Base-by-base conservation (phyloP, 2,797 vertebrate genomes). In the Etheostoma nigrum region DNA sequence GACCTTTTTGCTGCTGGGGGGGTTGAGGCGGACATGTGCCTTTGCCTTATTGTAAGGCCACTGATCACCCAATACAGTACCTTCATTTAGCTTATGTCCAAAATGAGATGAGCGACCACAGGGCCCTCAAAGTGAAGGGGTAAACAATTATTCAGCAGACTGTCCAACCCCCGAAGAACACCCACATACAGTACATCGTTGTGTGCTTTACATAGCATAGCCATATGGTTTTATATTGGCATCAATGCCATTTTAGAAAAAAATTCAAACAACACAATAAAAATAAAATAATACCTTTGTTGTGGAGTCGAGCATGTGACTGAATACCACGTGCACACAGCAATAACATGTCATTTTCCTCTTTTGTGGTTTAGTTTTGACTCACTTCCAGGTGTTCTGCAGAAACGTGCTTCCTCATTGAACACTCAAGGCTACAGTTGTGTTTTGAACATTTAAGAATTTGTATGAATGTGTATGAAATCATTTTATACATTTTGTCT, bases 381-480 rank as follows among this genome's bases (percentile, higher is more conserved):
- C 57, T 45, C 7, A 57, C 47, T 4, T 68, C 52, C 81, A 87
- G 78, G 62, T 80, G 75, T 66, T 81, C n/a, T 60, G 65, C 44
- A 61, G 58, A 54, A 62, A 65, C 13, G 4, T n/a, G 33, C 9
- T n/a, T 59, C 67, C 25, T 40, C 30, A 23, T 44, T 54, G 8
- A 33, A 51, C 36, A 54, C 14, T 45, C 19, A 6, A 25, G 23
- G 42, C 4, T n/a, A 33, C 19, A 9, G 59, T 4, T 60, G 13
- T 19, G 8, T 40, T 54, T 67, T 1, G 44, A 64, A 12, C 63
- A 11, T 21, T 36, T 25, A 18, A 45, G 27, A 1, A 27, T 27
- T 27, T 27, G 27, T 27, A 27, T 27, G 27, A 27, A 27, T 27
- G 27, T 27, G 36, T 36, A 36, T 36, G 9, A 36, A 36, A 36